phyloP scores from a whole-genome alignment of 1,140 invertebrate genomes.

The Lasioglossum albipes region DNA sequence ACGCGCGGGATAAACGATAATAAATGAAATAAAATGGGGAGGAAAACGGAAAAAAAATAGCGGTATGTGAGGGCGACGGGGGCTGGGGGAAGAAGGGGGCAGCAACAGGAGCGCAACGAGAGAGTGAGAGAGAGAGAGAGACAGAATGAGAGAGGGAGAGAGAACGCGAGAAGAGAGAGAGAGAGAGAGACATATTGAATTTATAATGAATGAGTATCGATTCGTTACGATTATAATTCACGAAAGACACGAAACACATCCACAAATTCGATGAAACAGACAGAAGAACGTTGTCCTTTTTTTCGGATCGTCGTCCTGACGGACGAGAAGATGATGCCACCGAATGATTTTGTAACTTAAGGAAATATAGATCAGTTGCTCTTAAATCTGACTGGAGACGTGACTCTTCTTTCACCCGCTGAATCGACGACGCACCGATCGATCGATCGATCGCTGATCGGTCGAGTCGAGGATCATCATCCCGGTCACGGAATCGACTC shows the following conservation, averaged over 20 bases:
- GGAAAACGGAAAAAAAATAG: background rate
- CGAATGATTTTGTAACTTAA: conserved; percentile 46
- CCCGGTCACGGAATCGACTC: no score
- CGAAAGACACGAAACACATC: background rate
- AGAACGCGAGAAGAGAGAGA: conserved; percentile 40
- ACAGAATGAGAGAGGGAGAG: conserved; percentile 22
- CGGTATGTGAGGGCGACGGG: conserved; percentile 20
- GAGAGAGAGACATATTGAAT: conserved; percentile 18
- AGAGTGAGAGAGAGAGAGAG: conserved; percentile 9
- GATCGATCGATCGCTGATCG: background rate
- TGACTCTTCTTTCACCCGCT: conserved; percentile 34
- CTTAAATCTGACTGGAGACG: conserved; percentile 34
- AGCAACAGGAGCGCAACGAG: no score
- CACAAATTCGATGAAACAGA: background rate
- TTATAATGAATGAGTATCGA: no score
- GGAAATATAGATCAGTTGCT: conserved; percentile 46
- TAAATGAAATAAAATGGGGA: background rate
- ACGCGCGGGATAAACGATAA: conserved; percentile 3
- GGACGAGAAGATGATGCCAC: conserved; percentile 19
- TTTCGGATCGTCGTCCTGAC: conserved; percentile 31
- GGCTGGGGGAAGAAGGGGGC: no score
- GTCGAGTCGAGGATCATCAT: no score
- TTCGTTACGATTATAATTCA: conserved; percentile 11
- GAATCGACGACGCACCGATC: background rate
- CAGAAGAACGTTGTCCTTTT: background rate